Percentiles rank a stretch among this genome's conserved stretches.
Conservation (phyloP, 2,113 vertebrate species). For the Okapia johnstoni region DNA sequence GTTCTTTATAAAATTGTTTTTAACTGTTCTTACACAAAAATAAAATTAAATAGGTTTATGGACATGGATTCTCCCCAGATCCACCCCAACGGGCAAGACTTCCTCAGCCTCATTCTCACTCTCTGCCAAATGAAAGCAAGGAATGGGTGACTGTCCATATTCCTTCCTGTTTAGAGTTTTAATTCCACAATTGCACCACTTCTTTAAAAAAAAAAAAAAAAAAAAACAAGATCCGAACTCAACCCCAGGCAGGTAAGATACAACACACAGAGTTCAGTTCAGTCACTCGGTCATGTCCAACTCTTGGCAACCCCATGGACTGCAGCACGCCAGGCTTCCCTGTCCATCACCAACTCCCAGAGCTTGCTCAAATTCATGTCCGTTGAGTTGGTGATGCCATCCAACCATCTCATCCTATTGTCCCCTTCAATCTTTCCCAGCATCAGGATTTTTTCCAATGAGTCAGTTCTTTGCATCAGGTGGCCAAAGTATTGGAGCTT, state of each 20-base stretch:
- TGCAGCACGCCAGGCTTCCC: neutral
- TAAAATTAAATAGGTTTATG: neutral
- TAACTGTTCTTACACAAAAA: neutral
- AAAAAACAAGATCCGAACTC: neutral
- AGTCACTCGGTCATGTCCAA: neutral
- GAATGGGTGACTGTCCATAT: too few relatives aligned
- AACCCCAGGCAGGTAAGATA: neutral
- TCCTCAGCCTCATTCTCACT: neutral
- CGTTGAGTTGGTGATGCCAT: neutral
- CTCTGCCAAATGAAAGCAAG: neutral
- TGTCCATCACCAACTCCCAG: neutral
- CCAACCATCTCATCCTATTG: neutral
- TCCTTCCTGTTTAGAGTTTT: neutral
- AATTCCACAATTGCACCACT: neutral
- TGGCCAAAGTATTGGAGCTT: neutral
- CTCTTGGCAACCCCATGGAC: neutral
- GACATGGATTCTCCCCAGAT: neutral
- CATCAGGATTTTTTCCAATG: accelerated
- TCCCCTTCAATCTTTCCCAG: neutral
- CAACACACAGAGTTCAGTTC: neutral
- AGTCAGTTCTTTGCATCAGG: neutral
- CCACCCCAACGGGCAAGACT: neutral
- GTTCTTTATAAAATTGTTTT: neutral
- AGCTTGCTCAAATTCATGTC: neutral
- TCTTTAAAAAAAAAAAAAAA: neutral